Base-by-base conservation (phyloP, 2,888 invertebrate genomes). In the Pyrgus malvae region DNA sequence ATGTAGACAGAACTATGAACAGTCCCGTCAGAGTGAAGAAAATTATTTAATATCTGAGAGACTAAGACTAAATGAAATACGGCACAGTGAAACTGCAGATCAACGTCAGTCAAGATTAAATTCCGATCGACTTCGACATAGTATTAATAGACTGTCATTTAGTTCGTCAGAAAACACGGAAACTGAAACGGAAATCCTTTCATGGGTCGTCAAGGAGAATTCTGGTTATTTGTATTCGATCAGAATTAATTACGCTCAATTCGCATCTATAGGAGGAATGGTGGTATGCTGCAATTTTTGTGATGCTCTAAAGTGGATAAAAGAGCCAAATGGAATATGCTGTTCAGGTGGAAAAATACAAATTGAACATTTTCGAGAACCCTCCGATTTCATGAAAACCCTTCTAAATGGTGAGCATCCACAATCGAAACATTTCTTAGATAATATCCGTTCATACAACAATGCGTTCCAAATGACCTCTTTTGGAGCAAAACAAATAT, bases 301-400 rank as follows among this genome's bases (percentile, higher is more conserved):
- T 46, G 6, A 53, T 2, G 57, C 61, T 8, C 7, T 54, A 8
- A 61, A 61, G 44, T 61, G 46, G 53, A 37, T 6, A 9, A 48
- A 40, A 14, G 60, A 62, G 16, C 2, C 59, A 27, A 27, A 27
- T 27, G 57, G 56, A 19, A 55, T 62, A 37, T 64, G 62, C 35
- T 62, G 64, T 21, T 37, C 57, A 8, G 12, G 23, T 38, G 61
- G 60, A 1, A 61, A 64, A 58, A 45, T 61, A 0, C 3, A 19
- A 6, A 6, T 61, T 14, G 7, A 37, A 16, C 17, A n/a, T n/a
- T 35, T 62, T n/a, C 25, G 33, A n/a, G 54, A 57, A 8, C 58
- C 61, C 8, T 45, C 57, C n/a, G 16, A 55, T n/a, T 19, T 41
- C n/a, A 21, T 59, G 17, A 58, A 63, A 54, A 12, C 27, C 2